Conservation (phyloP, 1,140 invertebrate species). For the Oncopodura yosiiana region DNA sequence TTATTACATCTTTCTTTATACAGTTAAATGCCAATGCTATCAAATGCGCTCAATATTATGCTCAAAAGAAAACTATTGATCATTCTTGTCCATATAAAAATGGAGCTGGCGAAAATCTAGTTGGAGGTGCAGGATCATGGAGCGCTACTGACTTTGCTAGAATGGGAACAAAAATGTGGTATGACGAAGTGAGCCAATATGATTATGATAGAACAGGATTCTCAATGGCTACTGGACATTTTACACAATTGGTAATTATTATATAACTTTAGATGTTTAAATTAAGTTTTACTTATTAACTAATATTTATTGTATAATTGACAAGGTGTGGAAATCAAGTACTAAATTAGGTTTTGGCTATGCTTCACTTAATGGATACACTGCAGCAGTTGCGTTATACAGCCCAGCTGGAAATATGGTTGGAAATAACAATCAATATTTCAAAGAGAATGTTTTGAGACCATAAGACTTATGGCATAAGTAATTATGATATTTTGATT, state of each 20-base stretch:
- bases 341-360: slow-evolving; percentile 66
- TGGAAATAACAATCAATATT: slow-evolving; percentile 50
- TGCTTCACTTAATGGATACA: slow-evolving; percentile 57
- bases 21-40: slow-evolving; percentile 18
- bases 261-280: too few relatives aligned
- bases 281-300: too few relatives aligned
- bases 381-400: slow-evolving; percentile 77
- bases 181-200: slow-evolving; percentile 8
- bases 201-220: slow-evolving; percentile 7
- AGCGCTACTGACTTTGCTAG: not conserved
- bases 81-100: slow-evolving; percentile 13
- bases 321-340: slow-evolving; percentile 71
- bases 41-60: slow-evolving; percentile 26
- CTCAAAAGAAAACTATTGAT: slow-evolving; percentile 8
- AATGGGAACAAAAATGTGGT: slow-evolving; percentile 8
- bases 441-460: not conserved
- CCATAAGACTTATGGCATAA: too few relatives aligned
- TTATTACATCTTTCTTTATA: not conserved
- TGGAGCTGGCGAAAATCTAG: slow-evolving; percentile 20
- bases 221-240: slow-evolving; percentile 43
- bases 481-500: too few relatives aligned
- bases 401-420: slow-evolving; percentile 73
- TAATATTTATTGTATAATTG: too few relatives aligned
- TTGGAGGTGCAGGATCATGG: slow-evolving; percentile 1
- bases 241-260: slow-evolving; percentile 65